Base-by-base conservation (phyloP, 2,797 vertebrate genomes). In the Intellagama lesueurii region DNA sequence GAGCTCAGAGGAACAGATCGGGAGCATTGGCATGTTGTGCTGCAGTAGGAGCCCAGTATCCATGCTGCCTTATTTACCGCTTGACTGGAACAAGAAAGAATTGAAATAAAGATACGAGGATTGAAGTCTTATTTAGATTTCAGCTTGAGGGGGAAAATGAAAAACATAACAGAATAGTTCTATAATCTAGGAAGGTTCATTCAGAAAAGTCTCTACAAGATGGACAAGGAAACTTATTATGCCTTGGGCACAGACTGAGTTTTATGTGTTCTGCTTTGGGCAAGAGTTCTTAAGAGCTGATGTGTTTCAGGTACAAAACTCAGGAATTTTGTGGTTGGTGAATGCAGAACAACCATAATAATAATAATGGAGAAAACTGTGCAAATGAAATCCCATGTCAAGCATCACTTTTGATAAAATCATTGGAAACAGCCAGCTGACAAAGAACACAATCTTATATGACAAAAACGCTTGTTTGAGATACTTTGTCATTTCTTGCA, bases 21-120 rank as follows among this genome's bases (percentile, higher is more conserved):
- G 84, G 91, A 92, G 80, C 0, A 49, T 16, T 86, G 84, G 87
- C 76, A 81, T 0, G 2, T 81, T 90, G 35, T 0, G 0, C 84
- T 91, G 81, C 83, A 90, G 90, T n/a, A 83, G 68, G 40, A 88
- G 82, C 82, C 12, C 52, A 91, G 82, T 86, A 91, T 91, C 92
- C 72, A 28, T 5, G 82, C 85, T 90, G 86, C 83, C 92, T 92
- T 88, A 90, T 90, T 90, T 40, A 40, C 81, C 76, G 77, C 86
- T 92, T 91, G 85, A 87, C 91, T 83, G 35, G 17, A 88, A 88
- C 77, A 91, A 83, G 83, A 90, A 91, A 92, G 88, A 88, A 88
- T 72, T 88, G 89, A 7, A 1, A 68, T 84, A 89, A 90, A 87
- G 85, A 70, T 90, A 87, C 77, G 19, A 49, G 81, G 87, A 89